Conservation (phyloP, 1,140 invertebrate species). For the Planococcus citri region DNA sequence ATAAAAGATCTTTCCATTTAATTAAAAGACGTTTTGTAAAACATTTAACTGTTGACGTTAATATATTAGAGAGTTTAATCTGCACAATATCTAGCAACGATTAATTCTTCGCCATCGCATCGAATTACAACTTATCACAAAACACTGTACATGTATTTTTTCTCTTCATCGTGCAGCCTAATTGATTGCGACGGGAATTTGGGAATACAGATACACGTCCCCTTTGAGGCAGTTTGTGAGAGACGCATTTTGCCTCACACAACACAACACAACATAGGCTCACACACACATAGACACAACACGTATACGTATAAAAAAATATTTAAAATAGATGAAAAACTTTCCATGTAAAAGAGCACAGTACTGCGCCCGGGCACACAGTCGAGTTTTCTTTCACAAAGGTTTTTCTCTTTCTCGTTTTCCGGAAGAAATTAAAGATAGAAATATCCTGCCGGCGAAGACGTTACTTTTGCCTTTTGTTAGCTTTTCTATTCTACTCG, state of each 20-base stretch:
- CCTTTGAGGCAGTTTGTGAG: no score
- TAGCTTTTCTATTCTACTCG: background rate
- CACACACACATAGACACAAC: no score
- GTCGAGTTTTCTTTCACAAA: background rate
- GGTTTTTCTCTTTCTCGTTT: conserved; percentile 5
- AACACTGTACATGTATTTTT: no score
- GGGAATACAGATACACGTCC: no score
- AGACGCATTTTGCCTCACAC: no score
- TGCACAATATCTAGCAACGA: background rate
- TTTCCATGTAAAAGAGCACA: no score
- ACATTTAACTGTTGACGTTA: conserved; percentile 7
- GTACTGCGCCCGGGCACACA: no score
- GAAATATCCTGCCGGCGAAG: conserved; percentile 10
- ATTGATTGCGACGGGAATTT: no score
- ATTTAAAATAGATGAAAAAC: no score
- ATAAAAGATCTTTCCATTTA: background rate
- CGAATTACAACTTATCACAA: background rate
- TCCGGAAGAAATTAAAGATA: conserved; percentile 16
- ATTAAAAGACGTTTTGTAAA: conserved; percentile 4
- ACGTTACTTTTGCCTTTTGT: background rate
- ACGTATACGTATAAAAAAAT: no score
- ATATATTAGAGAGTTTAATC: background rate
- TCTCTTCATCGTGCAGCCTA: no score
- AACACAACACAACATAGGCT: no score
- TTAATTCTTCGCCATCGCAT: background rate